Conservation (phyloP, 1,140 invertebrate genomes). For the Latrodectus geometricus region DNA sequence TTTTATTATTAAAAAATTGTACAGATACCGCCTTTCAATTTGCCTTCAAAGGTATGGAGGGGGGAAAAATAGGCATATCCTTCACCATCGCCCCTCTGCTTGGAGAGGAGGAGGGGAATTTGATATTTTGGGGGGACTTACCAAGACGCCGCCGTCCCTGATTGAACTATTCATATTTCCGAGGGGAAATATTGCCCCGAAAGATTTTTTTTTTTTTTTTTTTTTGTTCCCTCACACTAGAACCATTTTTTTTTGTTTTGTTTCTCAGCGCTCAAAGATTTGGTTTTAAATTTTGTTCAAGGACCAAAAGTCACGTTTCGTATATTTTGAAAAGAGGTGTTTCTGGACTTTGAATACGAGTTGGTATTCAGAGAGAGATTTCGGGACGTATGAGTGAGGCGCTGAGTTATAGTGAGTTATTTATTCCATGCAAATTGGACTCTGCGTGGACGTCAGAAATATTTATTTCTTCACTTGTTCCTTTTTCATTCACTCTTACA, state of each 20-base stretch:
- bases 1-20: conserved; percentile 49
- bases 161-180: conserved; percentile 56
- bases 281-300: conserved; percentile 22
- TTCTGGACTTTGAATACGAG: background rate
- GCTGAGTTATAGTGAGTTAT: background rate
- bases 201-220: background rate
- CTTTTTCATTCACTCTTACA: no score
- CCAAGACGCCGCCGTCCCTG: background rate
- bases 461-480: no score
- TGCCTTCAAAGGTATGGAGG: conserved; percentile 25
- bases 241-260: background rate
- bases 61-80: background rate
- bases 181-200: conserved; percentile 36
- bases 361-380: background rate
- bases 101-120: background rate
- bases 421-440: background rate
- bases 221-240: background rate
- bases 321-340: background rate
- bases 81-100: background rate
- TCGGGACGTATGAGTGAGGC: background rate
- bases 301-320: background rate
- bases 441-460: no score
- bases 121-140: background rate
- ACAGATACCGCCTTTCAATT: conserved; percentile 55
- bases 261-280: background rate